A percentile compares a stretch with the other conserved stretches of the same genome.
Conservation (phyloP, 1,140 invertebrate species). For the Anoplolepis gracilipes region DNA sequence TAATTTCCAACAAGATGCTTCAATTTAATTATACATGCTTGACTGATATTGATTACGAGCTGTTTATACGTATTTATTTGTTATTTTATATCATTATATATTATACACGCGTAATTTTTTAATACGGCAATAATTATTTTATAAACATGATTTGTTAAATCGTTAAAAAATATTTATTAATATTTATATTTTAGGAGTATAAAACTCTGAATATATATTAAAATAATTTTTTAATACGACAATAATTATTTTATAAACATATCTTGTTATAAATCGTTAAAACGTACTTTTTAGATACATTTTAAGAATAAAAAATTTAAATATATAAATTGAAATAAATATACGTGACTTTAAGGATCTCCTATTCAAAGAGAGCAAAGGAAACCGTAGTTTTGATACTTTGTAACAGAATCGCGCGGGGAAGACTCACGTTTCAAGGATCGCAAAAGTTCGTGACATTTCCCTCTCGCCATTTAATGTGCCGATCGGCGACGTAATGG, state of each 20-base stretch:
- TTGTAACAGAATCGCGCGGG: neutral
- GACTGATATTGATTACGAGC: neutral
- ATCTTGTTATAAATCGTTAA: neutral
- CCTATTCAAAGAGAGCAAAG: neutral
- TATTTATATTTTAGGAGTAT: no score
- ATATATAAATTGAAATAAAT: neutral
- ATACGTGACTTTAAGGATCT: neutral
- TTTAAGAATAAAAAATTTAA: neutral
- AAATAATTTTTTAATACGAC: no score
- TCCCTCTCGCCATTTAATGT: constrained; percentile 63
- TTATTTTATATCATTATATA: no score
- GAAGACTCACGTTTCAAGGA: constrained; percentile 38
- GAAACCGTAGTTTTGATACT: neutral
- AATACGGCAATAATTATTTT: no score
- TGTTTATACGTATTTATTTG: neutral
- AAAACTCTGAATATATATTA: no score
- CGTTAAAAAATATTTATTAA: neutral
- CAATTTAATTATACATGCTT: neutral
- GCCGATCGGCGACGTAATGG: constrained; percentile 59
- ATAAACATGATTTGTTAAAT: no score
- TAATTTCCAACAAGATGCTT: neutral
- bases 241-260: neutral
- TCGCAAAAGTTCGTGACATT: constrained; percentile 64
- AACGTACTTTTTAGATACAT: neutral
- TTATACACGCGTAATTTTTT: no score